phyloP scores from a whole-genome alignment of 2,797 vertebrate genomes.

The Kryptolebias ocellatus region DNA sequence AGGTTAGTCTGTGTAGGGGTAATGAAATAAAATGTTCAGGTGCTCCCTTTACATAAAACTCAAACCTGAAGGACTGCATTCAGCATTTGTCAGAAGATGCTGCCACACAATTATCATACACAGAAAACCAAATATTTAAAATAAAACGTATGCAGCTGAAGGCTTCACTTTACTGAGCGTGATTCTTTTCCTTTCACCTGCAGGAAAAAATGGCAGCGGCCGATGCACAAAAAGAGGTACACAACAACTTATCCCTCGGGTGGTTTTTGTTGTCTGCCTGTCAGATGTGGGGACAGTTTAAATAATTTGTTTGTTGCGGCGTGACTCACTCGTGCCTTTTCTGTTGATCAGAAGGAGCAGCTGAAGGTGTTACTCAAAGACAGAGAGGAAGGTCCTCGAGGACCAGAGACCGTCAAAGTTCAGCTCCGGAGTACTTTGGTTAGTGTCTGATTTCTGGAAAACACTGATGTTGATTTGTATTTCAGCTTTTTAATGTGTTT shows the following conservation, averaged over 20 bases:
- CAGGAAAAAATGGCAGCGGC: slow-evolving; percentile 79
- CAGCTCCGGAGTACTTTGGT: slow-evolving; percentile 92
- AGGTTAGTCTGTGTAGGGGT: too few species aligned
- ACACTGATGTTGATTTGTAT: background rate
- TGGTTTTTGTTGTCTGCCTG: too few species aligned
- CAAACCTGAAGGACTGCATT: too few species aligned
- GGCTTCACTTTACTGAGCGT: background rate
- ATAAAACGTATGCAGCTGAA: too few species aligned
- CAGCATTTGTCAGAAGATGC: too few species aligned
- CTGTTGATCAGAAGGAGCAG: slow-evolving; percentile 86
- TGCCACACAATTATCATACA: too few species aligned
- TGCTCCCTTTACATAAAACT: too few species aligned
- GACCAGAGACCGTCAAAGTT: slow-evolving; percentile 89
- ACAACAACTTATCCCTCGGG: background rate
- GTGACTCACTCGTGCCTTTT: background rate
- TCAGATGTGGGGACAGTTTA: background rate
- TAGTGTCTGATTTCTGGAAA: slow-evolving; percentile 32
- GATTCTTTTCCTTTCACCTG: slow-evolving; percentile 23
- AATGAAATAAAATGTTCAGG: too few species aligned
- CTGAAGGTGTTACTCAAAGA: slow-evolving; percentile 90
- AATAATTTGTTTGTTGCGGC: background rate
- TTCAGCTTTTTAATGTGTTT: background rate
- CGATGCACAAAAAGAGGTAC: slow-evolving; percentile 81
- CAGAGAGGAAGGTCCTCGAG: slow-evolving; percentile 87
- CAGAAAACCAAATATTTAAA: too few species aligned